Percentiles rank a stretch among this genome's conserved stretches.
phyloP scores from a whole-genome alignment of 2,888 invertebrate genomes.

The Caenorhabditis angaria region DNA sequence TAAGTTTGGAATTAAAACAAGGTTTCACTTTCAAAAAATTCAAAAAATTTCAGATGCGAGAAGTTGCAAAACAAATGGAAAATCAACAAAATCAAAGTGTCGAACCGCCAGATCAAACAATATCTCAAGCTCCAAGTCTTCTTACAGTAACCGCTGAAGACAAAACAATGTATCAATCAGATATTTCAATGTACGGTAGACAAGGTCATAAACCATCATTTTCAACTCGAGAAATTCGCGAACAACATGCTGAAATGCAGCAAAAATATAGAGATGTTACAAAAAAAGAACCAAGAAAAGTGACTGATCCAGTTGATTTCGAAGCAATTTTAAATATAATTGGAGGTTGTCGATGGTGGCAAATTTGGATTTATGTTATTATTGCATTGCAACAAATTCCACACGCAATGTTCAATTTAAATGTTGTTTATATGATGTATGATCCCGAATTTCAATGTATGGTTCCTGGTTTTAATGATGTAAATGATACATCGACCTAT shows the following conservation, averaged over 20 bases:
- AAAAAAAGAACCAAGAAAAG: conserved; percentile 43
- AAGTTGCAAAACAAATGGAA: conserved; percentile 6
- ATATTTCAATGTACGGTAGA: conserved; percentile 44
- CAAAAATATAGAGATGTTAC: conserved; percentile 62
- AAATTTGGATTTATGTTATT: conserved; percentile 71
- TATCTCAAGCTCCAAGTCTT: conserved; percentile 41
- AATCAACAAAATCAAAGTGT: not conserved
- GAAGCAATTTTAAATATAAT: conserved; percentile 72
- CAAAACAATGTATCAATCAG: conserved; percentile 41
- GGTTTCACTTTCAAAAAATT: not conserved
- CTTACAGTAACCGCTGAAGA: conserved; percentile 37
- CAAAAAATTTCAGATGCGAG: conserved; percentile 4
- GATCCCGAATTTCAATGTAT: conserved; percentile 66
- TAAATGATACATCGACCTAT: conserved; percentile 44
- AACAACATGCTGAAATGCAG: conserved; percentile 69
- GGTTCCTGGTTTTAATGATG: conserved; percentile 63
- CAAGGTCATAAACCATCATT: conserved; percentile 57
- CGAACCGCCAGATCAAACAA: conserved; percentile 1
- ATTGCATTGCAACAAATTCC: conserved; percentile 72
- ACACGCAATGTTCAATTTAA: conserved; percentile 72
- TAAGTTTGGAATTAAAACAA: conserved; percentile 3
- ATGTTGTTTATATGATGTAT: conserved; percentile 72
- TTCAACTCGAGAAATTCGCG: conserved; percentile 65
- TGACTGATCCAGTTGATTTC: conserved; percentile 72
- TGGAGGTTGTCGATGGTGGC: conserved; percentile 72